phyloP scores from a whole-genome alignment of 2,797 vertebrate genomes.

The Avahi laniger region DNA sequence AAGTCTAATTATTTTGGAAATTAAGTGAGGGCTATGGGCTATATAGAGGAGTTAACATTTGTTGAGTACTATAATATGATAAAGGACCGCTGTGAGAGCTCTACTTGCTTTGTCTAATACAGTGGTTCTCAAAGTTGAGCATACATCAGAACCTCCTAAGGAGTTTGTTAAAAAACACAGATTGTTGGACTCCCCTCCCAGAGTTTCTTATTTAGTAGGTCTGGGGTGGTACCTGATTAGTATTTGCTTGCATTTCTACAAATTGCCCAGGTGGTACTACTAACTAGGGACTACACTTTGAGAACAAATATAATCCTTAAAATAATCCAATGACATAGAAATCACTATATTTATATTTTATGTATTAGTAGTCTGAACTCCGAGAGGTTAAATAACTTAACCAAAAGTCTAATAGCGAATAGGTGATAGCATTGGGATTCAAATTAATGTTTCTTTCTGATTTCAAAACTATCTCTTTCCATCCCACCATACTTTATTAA shows the following conservation, averaged over 20 bases:
- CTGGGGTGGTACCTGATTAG: neutral
- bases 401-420: neutral
- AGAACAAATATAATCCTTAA: neutral
- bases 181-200: neutral
- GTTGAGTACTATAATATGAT: neutral
- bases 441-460: neutral
- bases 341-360: neutral
- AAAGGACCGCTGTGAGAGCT: neutral
- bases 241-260: neutral
- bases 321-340: neutral
- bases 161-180: neutral
- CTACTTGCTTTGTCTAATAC: neutral
- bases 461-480: neutral
- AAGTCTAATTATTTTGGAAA: neutral
- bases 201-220: neutral
- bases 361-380: neutral
- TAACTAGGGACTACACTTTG: neutral
- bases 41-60: neutral
- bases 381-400: neutral
- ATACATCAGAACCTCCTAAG: neutral
- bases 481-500: neutral
- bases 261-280: neutral
- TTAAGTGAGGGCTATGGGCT: neutral
- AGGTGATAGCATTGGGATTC: neutral
- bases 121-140: neutral